Evolutionary conservation across 2,888 invertebrate species (phyloP).

Genomic region (Camponotus fellah): DNA sequence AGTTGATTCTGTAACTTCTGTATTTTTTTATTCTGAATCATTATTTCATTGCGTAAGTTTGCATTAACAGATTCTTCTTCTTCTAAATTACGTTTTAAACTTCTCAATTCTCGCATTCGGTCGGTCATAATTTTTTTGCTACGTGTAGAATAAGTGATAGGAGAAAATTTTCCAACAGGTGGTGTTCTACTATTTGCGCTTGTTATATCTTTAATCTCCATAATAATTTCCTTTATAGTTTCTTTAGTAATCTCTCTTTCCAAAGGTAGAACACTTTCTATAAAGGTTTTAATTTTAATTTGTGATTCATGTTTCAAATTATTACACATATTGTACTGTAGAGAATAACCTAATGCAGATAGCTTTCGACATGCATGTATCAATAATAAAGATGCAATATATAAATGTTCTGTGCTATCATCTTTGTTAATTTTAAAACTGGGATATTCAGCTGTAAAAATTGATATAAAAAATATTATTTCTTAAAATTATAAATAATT

Average conservation of each 20-base stretch:
- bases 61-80: slow-evolving; percentile 89
- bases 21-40: slow-evolving; percentile 87
- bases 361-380: slow-evolving; percentile 87
- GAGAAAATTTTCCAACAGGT: slow-evolving; percentile 80
- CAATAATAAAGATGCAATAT: slow-evolving; percentile 87
- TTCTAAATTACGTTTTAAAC: slow-evolving; percentile 88
- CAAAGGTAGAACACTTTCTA: slow-evolving; percentile 87
- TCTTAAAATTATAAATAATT: background rate
- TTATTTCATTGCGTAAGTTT: slow-evolving; percentile 89
- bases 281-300: slow-evolving; percentile 87
- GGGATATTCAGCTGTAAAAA: slow-evolving; percentile 85
- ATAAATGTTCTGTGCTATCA: slow-evolving; percentile 83
- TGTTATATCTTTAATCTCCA: slow-evolving; percentile 76
- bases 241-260: slow-evolving; percentile 85
- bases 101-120: slow-evolving; percentile 86
- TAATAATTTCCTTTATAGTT: slow-evolving; percentile 86
- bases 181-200: slow-evolving; percentile 70
- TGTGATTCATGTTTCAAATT: slow-evolving; percentile 87
- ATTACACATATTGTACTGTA: slow-evolving; percentile 86
- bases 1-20: slow-evolving; percentile 87
- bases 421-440: slow-evolving; percentile 85
- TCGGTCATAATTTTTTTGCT: slow-evolving; percentile 83
- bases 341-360: slow-evolving; percentile 86
- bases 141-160: slow-evolving; percentile 77
- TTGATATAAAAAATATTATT: slow-evolving; percentile 1